phyloP scores from a whole-genome alignment of 2,113 vertebrate species.

The Vombatus ursinus region DNA sequence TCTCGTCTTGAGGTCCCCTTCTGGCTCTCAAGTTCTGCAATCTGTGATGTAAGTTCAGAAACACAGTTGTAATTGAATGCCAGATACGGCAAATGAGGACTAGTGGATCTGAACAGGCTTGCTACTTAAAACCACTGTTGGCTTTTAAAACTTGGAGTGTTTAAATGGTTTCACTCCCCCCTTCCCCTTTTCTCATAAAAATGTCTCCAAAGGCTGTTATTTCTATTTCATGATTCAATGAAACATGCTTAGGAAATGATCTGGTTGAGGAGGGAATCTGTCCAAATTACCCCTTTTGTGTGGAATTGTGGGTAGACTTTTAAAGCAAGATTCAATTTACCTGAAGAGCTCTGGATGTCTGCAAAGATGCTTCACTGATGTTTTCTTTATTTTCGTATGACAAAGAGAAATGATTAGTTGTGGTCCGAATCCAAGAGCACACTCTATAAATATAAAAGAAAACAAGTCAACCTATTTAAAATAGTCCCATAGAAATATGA shows the following conservation, averaged over 20 bases:
- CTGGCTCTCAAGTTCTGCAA: not conserved
- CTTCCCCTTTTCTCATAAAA: not conserved
- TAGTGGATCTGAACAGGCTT: not conserved
- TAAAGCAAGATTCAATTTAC: conserved; percentile 3
- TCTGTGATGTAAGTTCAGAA: not conserved
- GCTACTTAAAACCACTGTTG: not conserved
- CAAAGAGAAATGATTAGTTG: not conserved
- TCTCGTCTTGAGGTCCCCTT: not conserved
- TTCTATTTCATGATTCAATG: not conserved
- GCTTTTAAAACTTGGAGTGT: not conserved
- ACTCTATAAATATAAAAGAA: not conserved
- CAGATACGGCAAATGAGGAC: not conserved
- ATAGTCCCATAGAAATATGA: conserved; percentile 12
- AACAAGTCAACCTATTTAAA: not conserved
- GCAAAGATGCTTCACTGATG: not conserved
- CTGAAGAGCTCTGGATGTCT: not conserved
- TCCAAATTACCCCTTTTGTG: not conserved
- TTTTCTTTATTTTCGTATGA: not conserved
- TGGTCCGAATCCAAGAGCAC: not conserved
- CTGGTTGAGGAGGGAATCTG: not conserved
- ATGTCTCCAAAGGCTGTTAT: not conserved
- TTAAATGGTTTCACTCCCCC: not conserved
- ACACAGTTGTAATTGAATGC: not conserved
- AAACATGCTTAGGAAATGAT: not conserved
- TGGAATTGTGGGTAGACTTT: not conserved